These are phyloP conservation scores for Cosmorhoe ocellata DNA, from an alignment of 2,888 invertebrate species.

Conservation along the genomic window DNA sequence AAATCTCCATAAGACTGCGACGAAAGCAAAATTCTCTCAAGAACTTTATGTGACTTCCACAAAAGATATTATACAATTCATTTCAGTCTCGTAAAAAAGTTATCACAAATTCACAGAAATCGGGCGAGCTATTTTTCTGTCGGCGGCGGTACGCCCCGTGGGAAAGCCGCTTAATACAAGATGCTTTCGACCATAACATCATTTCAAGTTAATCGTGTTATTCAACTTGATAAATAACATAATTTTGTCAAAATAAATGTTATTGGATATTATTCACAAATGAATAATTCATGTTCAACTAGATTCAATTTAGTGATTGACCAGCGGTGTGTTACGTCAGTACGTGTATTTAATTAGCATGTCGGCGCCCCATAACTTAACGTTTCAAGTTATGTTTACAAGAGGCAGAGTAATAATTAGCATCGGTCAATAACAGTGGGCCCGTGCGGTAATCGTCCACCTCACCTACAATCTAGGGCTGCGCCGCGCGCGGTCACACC, in stretches of 20 bases:
- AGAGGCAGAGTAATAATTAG: conserved; percentile 67
- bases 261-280: conserved; percentile 22
- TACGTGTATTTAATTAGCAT: conserved; percentile 46
- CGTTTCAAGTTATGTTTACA: conserved; percentile 55
- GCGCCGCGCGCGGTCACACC: conserved; percentile 52
- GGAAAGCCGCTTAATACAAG: conserved; percentile 60
- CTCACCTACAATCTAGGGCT: conserved; percentile 28
- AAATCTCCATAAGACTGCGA: conserved; percentile 62
- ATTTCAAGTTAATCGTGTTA: conserved; percentile 38
- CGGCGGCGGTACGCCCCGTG: conserved; percentile 62
- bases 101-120: conserved; percentile 76
- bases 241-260: conserved; percentile 18
- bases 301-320: conserved; percentile 34
- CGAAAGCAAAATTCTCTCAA: conserved; percentile 66
- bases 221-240: conserved; percentile 20
- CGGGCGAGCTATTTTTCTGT: conserved; percentile 72
- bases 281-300: conserved; percentile 29
- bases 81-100: conserved; percentile 77
- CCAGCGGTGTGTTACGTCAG: conserved; percentile 31
- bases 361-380: conserved; percentile 44
- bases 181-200: conserved; percentile 49
- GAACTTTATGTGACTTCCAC: conserved; percentile 71
- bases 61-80: conserved; percentile 78
- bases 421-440: conserved; percentile 64
- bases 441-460: conserved; percentile 49